A percentile compares a stretch with the other conserved stretches of the same genome.
These are phyloP conservation scores for Sebastes vulpes DNA, from an alignment of 2,797 vertebrate genomes.

Conservation along the genomic window DNA sequence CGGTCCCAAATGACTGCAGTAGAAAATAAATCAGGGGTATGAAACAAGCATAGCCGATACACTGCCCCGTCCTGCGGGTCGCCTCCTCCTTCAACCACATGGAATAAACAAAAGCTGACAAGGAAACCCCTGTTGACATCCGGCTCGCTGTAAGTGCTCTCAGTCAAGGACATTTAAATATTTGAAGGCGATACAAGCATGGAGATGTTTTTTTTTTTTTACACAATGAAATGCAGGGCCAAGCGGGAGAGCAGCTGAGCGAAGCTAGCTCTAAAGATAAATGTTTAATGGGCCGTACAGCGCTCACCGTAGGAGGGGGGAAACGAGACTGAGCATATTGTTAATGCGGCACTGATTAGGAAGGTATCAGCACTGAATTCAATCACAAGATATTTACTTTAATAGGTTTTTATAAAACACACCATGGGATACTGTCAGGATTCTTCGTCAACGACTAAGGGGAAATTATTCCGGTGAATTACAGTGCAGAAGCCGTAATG, in stretches of 20 bases:
- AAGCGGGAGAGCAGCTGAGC: slow-evolving; percentile 18
- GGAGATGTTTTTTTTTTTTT: background rate
- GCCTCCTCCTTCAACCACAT: slow-evolving; percentile 16
- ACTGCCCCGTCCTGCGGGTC: slow-evolving; percentile 19
- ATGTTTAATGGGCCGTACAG: slow-evolving; percentile 50
- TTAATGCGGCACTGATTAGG: background rate
- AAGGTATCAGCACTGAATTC: background rate
- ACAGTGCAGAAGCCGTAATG: background rate
- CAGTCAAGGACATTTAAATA: slow-evolving; percentile 53
- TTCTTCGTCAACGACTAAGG: background rate
- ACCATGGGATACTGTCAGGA: background rate
- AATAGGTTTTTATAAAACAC: background rate
- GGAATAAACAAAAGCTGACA: slow-evolving; percentile 50
- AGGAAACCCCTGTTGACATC: slow-evolving; percentile 43
- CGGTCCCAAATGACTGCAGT: slow-evolving; percentile 10
- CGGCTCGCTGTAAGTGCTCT: slow-evolving; percentile 43
- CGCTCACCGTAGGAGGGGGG: slow-evolving; percentile 14
- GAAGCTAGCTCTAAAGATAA: slow-evolving; percentile 26
- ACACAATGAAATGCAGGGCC: background rate
- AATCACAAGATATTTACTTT: background rate
- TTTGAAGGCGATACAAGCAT: slow-evolving; percentile 41
- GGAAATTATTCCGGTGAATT: background rate
- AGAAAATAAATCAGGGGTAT: slow-evolving; percentile 38
- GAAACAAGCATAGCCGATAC: slow-evolving; percentile 19
- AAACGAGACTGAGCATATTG: slow-evolving; percentile 5